Percentiles rank a stretch among this genome's conserved stretches.
These are phyloP conservation scores for Agrilus cyanescens DNA, from an alignment of 2,888 invertebrate species.

Conservation along the genomic window DNA sequence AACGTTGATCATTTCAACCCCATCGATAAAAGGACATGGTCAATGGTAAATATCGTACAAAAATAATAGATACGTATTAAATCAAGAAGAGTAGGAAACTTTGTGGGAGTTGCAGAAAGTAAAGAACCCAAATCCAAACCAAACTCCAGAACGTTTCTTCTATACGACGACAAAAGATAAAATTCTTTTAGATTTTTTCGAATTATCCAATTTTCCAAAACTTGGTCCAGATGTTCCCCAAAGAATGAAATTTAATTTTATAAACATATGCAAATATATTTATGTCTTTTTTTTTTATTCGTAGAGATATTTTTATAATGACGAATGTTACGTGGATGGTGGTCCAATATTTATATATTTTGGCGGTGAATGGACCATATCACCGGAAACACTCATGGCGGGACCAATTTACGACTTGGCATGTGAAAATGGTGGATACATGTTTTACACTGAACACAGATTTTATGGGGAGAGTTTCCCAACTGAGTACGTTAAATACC, in stretches of 20 bases:
- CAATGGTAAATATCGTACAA: constrained; percentile 40
- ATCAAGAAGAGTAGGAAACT: too few species aligned
- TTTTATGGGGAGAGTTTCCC: constrained; percentile 69
- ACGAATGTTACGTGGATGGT: constrained; percentile 35
- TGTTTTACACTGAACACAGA: constrained; percentile 70
- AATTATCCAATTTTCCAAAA: too few species aligned
- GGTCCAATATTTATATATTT: constrained; percentile 53
- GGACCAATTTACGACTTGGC: constrained; percentile 56
- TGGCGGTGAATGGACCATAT: constrained; percentile 66
- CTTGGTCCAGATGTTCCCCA: too few species aligned
- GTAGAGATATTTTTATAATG: constrained; percentile 43
- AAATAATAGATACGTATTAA: too few species aligned
- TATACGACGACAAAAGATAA: constrained; percentile 34
- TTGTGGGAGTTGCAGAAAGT: too few species aligned
- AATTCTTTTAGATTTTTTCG: too few species aligned
- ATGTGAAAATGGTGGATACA: constrained; percentile 42
- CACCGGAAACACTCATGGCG: constrained; percentile 40
- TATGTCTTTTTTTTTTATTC: constrained; percentile 4
- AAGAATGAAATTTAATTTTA: too few species aligned
- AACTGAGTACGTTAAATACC: constrained; percentile 41
- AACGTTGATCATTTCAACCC: constrained; percentile 43
- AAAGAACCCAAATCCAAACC: too few species aligned
- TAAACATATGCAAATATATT: too few species aligned
- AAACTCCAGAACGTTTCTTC: constrained; percentile 34
- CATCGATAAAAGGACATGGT: constrained; percentile 38